A percentile compares a stretch with the other conserved stretches of the same genome.
Conservation (phyloP, 1,140 invertebrate species). For the Anoplolepis gracilipes region DNA sequence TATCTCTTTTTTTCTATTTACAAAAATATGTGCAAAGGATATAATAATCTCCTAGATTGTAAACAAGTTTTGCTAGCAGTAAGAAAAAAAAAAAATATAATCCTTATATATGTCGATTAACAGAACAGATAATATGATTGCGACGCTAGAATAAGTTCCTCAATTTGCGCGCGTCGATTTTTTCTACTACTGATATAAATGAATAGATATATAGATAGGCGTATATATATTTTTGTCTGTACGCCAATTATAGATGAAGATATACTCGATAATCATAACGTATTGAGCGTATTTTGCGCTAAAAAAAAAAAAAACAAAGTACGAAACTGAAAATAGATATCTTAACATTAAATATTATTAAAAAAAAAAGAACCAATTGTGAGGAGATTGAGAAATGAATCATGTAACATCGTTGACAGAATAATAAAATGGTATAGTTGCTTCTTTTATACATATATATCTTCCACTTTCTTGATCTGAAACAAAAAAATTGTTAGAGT, state of each 20-base stretch:
- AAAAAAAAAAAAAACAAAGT: slow-evolving; percentile 45
- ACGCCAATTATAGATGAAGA: slow-evolving; percentile 26
- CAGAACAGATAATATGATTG: slow-evolving; percentile 15
- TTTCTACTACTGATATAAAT: slow-evolving; percentile 43
- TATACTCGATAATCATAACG: slow-evolving; percentile 65
- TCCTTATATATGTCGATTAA: slow-evolving; percentile 24
- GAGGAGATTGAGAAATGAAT: slow-evolving; percentile 47
- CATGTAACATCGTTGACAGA: slow-evolving; percentile 71
- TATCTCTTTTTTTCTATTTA: slow-evolving; percentile 8
- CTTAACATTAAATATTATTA: slow-evolving; percentile 59
- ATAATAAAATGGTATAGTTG: slow-evolving; percentile 69
- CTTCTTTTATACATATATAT: slow-evolving; percentile 49
- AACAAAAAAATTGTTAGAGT: not conserved
- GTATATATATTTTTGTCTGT: slow-evolving; percentile 23
- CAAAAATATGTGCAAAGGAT: slow-evolving; percentile 12
- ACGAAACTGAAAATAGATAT: slow-evolving; percentile 58
- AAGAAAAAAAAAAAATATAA: slow-evolving; percentile 31
- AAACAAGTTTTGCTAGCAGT: slow-evolving; percentile 30
- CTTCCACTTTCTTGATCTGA: not conserved
- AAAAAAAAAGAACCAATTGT: slow-evolving; percentile 59
- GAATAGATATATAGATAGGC: not conserved
- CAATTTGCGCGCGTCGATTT: not conserved
- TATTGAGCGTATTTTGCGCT: slow-evolving; percentile 22
- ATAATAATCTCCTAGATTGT: slow-evolving; percentile 30
- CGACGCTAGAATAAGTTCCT: slow-evolving; percentile 39